A percentile compares a stretch with the other conserved stretches of the same genome.
phyloP scores from a whole-genome alignment of 2,888 invertebrate species.

The Eugnorisma glareosa region DNA sequence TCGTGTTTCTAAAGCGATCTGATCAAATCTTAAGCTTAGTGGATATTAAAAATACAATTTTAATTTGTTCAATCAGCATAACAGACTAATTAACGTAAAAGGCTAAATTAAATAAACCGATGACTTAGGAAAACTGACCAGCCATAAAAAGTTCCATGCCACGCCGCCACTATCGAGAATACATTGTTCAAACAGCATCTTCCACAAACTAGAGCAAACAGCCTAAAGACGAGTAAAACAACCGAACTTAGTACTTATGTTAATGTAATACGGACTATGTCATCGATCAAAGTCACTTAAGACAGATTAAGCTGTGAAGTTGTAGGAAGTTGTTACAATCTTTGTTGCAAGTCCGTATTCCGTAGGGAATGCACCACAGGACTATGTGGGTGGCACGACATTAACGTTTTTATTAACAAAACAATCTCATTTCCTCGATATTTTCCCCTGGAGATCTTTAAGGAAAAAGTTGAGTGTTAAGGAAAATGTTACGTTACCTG shows the following conservation, averaged over 20 bases:
- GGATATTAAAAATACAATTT: not conserved
- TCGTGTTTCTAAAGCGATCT: too few species aligned
- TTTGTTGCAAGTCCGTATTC: conserved; percentile 76
- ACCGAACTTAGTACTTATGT: conserved; percentile 58
- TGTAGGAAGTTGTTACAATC: conserved; percentile 76
- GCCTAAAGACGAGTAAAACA: conserved; percentile 29
- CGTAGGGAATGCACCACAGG: conserved; percentile 72
- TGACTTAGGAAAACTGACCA: not conserved
- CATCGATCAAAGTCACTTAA: conserved; percentile 81
- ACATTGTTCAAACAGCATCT: conserved; percentile 8
- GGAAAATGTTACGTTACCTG: conserved; percentile 16
- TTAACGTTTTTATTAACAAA: conserved; percentile 25
- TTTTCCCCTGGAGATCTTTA: conserved; percentile 17
- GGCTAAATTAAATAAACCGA: not conserved
- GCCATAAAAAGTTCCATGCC: not conserved
- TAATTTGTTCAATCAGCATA: not conserved
- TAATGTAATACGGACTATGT: conserved; percentile 50
- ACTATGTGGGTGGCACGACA: conserved; percentile 52
- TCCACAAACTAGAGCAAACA: conserved; percentile 19
- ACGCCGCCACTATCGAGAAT: not conserved
- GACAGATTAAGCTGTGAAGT: conserved; percentile 78
- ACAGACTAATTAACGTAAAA: not conserved
- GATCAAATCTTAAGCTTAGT: too few species aligned
- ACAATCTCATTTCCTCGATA: not conserved
- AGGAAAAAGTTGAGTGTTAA: conserved; percentile 27